Conservation (phyloP, 2,113 vertebrate genomes). For the Alces alces region DNA sequence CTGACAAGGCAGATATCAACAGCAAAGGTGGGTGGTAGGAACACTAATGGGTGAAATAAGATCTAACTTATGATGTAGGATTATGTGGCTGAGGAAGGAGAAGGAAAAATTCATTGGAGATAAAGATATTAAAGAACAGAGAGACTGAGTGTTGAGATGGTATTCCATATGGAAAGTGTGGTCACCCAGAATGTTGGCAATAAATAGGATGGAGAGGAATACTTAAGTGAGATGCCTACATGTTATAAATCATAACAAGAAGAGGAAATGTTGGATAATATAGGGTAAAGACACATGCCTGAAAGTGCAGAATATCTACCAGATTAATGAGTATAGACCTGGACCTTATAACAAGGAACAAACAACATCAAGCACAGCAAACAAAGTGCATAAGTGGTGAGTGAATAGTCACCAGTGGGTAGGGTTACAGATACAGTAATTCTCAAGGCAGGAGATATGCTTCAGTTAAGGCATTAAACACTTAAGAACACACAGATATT, state of each 20-base stretch:
- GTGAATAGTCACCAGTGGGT: background rate
- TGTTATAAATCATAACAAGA: background rate
- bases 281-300: background rate
- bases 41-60: accelerated
- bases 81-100: background rate
- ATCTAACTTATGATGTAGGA: background rate
- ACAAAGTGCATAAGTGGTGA: accelerated
- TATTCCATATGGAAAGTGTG: background rate
- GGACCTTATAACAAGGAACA: background rate
- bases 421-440: background rate
- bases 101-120: background rate
- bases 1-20: background rate
- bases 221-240: background rate
- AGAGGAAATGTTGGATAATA: background rate
- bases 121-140: background rate
- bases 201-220: background rate
- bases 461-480: background rate
- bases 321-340: background rate
- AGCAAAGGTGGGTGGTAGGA: background rate
- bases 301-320: background rate
- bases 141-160: background rate
- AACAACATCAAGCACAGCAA: background rate
- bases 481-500: background rate
- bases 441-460: background rate
- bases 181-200: background rate